Percentiles rank a stretch among this genome's conserved stretches.
These are phyloP conservation scores for Colius striatus DNA, from an alignment of 2,113 vertebrate species.

Conservation along the genomic window DNA sequence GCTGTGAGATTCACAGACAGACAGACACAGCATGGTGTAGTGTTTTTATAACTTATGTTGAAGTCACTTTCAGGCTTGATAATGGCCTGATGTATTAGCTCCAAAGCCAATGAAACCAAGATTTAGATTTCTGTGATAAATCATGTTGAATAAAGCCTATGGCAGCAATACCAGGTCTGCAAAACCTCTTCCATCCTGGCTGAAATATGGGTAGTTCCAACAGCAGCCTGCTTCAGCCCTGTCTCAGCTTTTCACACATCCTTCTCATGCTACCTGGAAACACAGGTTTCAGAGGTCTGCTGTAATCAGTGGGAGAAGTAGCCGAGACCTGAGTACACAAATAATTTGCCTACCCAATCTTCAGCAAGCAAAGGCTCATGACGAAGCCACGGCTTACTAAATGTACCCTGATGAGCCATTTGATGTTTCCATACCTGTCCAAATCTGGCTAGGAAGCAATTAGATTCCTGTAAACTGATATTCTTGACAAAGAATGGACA, in stretches of 20 bases:
- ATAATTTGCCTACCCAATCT: background rate
- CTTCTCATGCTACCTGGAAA: background rate
- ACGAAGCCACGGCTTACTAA: background rate
- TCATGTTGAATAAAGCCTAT: background rate
- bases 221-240: background rate
- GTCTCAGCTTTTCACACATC: background rate
- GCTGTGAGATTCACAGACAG: background rate
- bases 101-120: background rate
- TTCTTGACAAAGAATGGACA: background rate
- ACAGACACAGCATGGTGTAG: background rate
- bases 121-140: background rate
- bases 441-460: background rate
- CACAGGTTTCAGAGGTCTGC: background rate
- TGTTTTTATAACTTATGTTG: background rate
- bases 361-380: background rate
- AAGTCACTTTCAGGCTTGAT: background rate
- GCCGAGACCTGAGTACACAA: background rate
- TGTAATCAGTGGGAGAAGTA: background rate
- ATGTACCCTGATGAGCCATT: background rate
- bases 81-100: background rate
- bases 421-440: background rate
- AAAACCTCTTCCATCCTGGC: background rate
- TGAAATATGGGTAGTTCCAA: background rate
- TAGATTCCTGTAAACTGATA: background rate
- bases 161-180: background rate